Evolutionary conservation across 2,888 invertebrate species (phyloP).

Genomic region (Dasysyrphus tricinctus): DNA sequence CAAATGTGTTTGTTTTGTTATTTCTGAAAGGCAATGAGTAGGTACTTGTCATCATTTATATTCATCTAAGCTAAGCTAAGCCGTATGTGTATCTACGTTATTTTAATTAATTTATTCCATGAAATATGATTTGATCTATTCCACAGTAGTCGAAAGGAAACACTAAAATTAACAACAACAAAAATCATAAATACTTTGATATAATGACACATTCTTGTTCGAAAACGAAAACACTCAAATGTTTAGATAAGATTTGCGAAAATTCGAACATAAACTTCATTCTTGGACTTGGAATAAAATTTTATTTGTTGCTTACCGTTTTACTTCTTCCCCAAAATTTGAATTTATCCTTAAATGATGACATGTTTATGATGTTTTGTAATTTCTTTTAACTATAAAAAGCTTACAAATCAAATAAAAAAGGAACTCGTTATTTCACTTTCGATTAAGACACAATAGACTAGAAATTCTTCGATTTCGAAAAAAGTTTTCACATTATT

Average conservation of each 20-base stretch:
- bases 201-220: slow-evolving; percentile 17
- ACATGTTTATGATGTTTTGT: slow-evolving; percentile 77
- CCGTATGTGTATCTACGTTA: not conserved
- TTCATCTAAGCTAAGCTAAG: no score
- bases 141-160: not conserved
- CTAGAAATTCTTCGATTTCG: slow-evolving; percentile 2
- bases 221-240: slow-evolving; percentile 9
- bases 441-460: not conserved
- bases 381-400: not conserved
- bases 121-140: not conserved
- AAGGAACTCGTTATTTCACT: not conserved
- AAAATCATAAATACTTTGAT: not conserved
- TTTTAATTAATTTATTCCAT: not conserved
- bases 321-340: slow-evolving; percentile 82
- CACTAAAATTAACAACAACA: not conserved
- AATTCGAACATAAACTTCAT: slow-evolving; percentile 23
- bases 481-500: slow-evolving; percentile 9
- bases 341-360: slow-evolving; percentile 83
- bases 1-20: not conserved
- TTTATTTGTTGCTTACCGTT: slow-evolving; percentile 79
- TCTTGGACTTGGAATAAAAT: not conserved
- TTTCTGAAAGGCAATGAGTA: not conserved
- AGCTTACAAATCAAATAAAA: not conserved
- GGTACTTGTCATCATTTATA: not conserved
- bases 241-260: not conserved